Evolutionary conservation across 2,888 invertebrate genomes (phyloP), one percentile per base, ranked within the genome.

Genomic region (Apamea anceps): DNA sequence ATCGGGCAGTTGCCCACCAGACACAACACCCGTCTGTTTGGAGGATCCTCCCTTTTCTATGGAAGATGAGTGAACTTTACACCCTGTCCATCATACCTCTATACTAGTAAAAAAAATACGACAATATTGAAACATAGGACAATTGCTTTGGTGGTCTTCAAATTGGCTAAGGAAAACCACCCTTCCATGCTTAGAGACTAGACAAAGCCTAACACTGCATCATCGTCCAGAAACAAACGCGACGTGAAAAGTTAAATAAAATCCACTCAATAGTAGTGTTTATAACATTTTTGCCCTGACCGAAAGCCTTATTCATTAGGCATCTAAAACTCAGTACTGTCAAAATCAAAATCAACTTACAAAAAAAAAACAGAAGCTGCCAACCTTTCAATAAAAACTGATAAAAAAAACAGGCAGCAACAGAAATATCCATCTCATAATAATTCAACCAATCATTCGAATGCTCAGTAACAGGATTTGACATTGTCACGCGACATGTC

Each of bases 401-500:
- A 48, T 37, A 32, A 65, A 70, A 45, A 62, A 81, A 73, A 25
- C 37, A 25, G 42, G 21, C 18, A 63, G 21, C 21, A 28, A 21
- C 37, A 28, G 15, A 70, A 70, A 28, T 65, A 72, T 45, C 21
- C 63, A 28, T 63, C 72, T 60, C 60, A 21, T 28, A 28, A 63
- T 63, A 42, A 72, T 45, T 63, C 5, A 65, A 25, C 28, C 45
- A 45, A 72, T 72, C 63, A 63, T 72, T 63, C 42, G 28, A 63
- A 42, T 45, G n/a, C 21, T 42, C n/a, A 21, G 21, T 18, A 25
- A 74, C 66, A 7, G 42, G 65, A 80, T 62, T n/a, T n/a, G n/a
- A 76, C 51, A 77, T 74, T 73, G 79, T 66, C 77, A 77, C 77
- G 75, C 62, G 13, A 84, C 57, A 54, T 65, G 68, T 57, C 76